Base-by-base conservation (phyloP, 1,140 invertebrate genomes). In the Zeugodacus cucurbitae region DNA sequence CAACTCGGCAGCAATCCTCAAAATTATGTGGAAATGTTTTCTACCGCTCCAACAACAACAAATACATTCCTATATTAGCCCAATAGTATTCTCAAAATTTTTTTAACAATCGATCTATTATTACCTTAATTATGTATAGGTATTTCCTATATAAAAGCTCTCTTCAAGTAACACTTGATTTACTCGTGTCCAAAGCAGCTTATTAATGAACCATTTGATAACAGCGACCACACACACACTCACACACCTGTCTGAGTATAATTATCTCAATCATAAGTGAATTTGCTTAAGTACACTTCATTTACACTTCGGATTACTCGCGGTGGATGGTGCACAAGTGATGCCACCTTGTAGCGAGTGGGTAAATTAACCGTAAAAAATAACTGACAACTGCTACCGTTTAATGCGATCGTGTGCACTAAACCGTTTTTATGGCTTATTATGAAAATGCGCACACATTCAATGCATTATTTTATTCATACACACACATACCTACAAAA, bases 311-410 rank as follows among this genome's bases (percentile, higher is more conserved):
- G n/a, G 14, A 67, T 67, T 67, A 67, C 14, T 32, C 11, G 26
- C 5, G 34, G 26, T 29, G 64, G 10, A 17, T 17, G n/a, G n/a
- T n/a, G n/a, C 64, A 14, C 32, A 67, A 67, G 62, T 26, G 62
- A 67, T 14, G 26, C 29, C 26, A 32, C 29, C 29, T 29, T 29
- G 29, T 26, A 34, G 64, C 8, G 29, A 32, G 14, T 32, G 1
- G 14, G 26, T 20, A 67, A 67, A 67, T 32, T 67, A 67, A 67
- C 64, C 29, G 29, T 67, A 34, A 67, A 59, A 62, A 67, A 67
- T 67, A 67, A 67, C 64, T 32, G 64, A 67, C 64, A 67, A 67
- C 32, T 32, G 29, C 64, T 67, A 67, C 64, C 64, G 64, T 67
- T 67, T 67, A 67, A 67, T 29, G 64, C 64, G 10, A 34, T 26